Evolutionary conservation across 2,797 vertebrate species (phyloP).

Genomic region (Enoplosus armatus): DNA sequence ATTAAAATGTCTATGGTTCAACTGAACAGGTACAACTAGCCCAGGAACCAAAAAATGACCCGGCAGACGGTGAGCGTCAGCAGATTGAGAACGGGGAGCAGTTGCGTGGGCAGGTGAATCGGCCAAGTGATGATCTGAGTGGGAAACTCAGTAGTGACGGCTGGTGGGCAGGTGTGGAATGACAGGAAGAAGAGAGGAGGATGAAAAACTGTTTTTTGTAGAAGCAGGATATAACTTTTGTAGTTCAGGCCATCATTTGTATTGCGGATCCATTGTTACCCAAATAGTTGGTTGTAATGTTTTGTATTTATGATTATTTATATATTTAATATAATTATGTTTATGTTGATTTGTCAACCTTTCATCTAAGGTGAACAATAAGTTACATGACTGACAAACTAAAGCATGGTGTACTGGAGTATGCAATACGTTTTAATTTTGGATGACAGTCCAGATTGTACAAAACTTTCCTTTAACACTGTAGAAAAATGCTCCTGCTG

Average conservation of each 20-base stretch:
- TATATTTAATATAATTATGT: neutral
- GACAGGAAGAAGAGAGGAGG: neutral
- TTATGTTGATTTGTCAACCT: neutral
- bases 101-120: constrained; percentile 4
- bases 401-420: neutral
- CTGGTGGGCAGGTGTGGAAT: constrained; percentile 38
- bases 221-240: neutral
- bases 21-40: neutral
- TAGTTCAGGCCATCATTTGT: neutral
- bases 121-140: neutral
- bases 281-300: neutral
- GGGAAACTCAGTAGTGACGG: constrained; percentile 2
- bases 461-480: constrained; percentile 8
- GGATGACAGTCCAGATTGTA: neutral
- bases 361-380: neutral
- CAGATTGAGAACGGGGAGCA: neutral
- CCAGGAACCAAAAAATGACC: constrained; percentile 1
- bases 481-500: constrained; percentile 11
- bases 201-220: neutral
- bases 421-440: neutral
- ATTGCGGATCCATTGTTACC: too few relatives aligned
- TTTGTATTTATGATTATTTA: neutral
- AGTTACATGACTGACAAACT: neutral
- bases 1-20: neutral
- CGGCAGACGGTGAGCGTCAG: neutral